phyloP scores from a whole-genome alignment of 2,113 vertebrate species.

The Percina caprodes region DNA sequence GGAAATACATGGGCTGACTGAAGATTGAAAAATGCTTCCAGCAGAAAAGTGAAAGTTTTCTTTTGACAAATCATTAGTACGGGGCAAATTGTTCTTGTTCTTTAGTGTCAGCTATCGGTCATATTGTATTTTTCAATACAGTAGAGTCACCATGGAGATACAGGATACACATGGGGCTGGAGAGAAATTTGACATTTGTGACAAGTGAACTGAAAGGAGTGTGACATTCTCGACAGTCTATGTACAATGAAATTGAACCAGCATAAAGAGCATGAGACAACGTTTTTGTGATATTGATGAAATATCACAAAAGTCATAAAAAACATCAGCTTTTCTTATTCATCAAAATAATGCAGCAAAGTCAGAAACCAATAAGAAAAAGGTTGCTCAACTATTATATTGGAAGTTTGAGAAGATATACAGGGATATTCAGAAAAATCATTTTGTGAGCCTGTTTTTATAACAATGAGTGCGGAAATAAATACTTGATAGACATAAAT shows the following conservation, averaged over 20 bases:
- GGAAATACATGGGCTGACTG: neutral
- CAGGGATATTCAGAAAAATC: neutral
- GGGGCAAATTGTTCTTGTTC: neutral
- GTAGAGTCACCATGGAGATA: constrained; percentile 21
- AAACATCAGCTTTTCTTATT: constrained; percentile 20
- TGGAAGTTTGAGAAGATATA: neutral
- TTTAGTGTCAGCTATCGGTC: constrained; percentile 34
- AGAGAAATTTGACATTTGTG: constrained; percentile 41
- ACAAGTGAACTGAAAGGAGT: constrained; percentile 40
- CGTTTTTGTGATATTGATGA: constrained; percentile 34
- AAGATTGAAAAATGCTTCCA: neutral
- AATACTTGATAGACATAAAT: too few relatives aligned
- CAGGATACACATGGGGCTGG: constrained; percentile 17
- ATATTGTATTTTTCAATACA: constrained; percentile 3
- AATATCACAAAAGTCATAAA: constrained; percentile 32
- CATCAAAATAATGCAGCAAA: neutral
- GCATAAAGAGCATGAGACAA: constrained; percentile 20
- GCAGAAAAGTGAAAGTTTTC: neutral
- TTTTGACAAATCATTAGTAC: neutral
- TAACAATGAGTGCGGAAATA: neutral
- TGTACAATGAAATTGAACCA: constrained; percentile 41
- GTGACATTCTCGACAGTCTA: constrained; percentile 35
- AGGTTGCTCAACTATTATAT: neutral
- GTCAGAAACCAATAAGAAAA: neutral
- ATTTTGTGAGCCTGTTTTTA: neutral